Base-by-base conservation (phyloP, 2,797 vertebrate genomes). In the Ambastaia sidthimunki region DNA sequence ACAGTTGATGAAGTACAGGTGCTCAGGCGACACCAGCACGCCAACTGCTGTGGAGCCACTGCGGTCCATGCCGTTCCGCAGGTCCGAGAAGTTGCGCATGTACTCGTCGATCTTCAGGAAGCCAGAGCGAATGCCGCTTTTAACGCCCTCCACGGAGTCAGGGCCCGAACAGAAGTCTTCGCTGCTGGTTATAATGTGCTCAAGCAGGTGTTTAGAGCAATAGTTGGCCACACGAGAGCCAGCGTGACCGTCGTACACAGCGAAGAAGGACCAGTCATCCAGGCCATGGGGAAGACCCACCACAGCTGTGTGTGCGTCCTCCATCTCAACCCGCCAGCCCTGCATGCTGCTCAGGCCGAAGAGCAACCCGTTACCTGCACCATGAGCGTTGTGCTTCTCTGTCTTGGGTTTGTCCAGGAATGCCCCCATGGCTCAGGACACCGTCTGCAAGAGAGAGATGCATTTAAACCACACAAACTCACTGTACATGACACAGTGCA, bases 321-420 rank as follows among this genome's bases (percentile, higher is more conserved):
- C 98, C 98, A 99, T 99, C 89, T 99, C 98, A 82, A 99, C 98
- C 89, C 98, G 91, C 98, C 98, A 99, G 81, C 98, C 98, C 92
- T 99, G 98, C 98, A 99, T 99, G 90, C 97, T 99, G 94, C 98
- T 99, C 87, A 99, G 95, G 91, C 97, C 97, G 0, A 96, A 99
- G 81, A 91, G 95, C 87, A 99, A 93, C 80, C 96, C 96, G 70
- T 99, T 99, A 84, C 98, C 98, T 74, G 96, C 94, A 68, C 98
- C 98, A 1, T 98, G 98, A 90, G 96, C 96, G 83, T 96, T 98
- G 87, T 98, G 97, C 88, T 99, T 99, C 89, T 99, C 98, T 12
- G 98, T 99, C 95, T 99, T 99, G 91, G 98, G 98, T 93, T 99
- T 99, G 93, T 99, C 98, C 95, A 99, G 94, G 95, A 99, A 99